Evolutionary conservation across 2,113 vertebrate genomes (phyloP).

Genomic region (Motacilla tschutschensis): DNA sequence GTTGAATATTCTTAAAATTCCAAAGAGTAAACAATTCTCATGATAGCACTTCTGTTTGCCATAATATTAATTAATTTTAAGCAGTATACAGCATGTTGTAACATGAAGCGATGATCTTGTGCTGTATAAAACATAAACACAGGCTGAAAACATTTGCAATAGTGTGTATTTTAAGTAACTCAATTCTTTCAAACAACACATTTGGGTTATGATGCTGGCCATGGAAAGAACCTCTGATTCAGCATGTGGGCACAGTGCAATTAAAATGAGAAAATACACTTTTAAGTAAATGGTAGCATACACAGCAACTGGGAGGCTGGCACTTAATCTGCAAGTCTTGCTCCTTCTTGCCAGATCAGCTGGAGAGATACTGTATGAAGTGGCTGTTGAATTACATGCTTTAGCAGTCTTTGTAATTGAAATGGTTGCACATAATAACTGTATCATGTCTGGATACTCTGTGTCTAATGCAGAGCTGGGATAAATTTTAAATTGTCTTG

Average conservation of each 20-base stretch:
- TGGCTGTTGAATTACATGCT: constrained; percentile 43
- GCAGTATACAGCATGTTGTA: neutral
- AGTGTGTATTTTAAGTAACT: neutral
- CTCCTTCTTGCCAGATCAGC: constrained; percentile 11
- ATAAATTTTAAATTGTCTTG: constrained; percentile 18
- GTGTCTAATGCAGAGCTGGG: neutral
- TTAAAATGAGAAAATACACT: constrained; percentile 30
- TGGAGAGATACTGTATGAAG: neutral
- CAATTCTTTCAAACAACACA: rapidly evolving
- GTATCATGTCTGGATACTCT: constrained; percentile 33
- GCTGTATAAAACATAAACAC: neutral
- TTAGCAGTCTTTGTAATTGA: constrained; percentile 51
- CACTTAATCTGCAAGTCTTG: neutral
- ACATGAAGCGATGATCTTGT: neutral
- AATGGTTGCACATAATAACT: constrained; percentile 27
- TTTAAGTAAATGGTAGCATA: neutral
- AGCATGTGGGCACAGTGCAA: neutral
- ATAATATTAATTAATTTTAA: constrained; percentile 10
- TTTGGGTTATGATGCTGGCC: neutral
- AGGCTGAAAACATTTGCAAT: neutral
- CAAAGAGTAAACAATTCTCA: constrained; percentile 42
- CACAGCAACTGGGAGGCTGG: neutral
- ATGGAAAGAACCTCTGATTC: neutral
- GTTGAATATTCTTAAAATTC: constrained; percentile 37
- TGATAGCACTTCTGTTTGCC: constrained; percentile 29